Evolutionary conservation across 2,888 invertebrate genomes (phyloP).

Genomic region (Lycocerus yunnanus): DNA sequence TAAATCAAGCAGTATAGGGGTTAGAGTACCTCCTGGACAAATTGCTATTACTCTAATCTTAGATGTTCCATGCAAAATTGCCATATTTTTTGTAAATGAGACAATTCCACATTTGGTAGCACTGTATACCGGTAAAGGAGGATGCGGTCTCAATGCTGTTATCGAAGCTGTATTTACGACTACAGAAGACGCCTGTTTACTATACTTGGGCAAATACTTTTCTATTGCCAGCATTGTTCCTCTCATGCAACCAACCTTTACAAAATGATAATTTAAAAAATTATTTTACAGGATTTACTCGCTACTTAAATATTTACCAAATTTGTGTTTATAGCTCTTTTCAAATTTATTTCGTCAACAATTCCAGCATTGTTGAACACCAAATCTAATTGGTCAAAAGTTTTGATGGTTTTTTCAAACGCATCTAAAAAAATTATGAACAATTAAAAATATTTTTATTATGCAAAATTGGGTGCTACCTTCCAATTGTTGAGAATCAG

Average conservation of each 20-base stretch:
- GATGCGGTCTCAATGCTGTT: neutral
- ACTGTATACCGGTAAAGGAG: neutral
- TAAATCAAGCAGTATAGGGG: neutral
- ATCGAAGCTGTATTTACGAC: neutral
- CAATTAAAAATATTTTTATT: neutral
- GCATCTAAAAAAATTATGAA: neutral
- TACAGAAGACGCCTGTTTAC: neutral
- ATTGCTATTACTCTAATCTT: neutral
- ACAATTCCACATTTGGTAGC: neutral
- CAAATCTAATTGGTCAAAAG: neutral
- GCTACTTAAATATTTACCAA: neutral
- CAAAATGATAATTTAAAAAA: neutral
- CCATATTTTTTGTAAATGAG: neutral
- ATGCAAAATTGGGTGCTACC: too few species aligned
- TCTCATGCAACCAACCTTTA: neutral
- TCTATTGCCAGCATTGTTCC: neutral
- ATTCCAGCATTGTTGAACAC: neutral
- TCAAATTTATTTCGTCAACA: neutral
- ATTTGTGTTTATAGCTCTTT: neutral
- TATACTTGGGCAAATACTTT: neutral
- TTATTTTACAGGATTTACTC: too few species aligned
- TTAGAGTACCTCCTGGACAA: neutral
- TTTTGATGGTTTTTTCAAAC: neutral
- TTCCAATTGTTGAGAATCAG: constrained; percentile 73
- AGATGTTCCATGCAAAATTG: neutral